Base-by-base conservation (phyloP, 1,140 invertebrate species). In the Bombus sylvicola region DNA sequence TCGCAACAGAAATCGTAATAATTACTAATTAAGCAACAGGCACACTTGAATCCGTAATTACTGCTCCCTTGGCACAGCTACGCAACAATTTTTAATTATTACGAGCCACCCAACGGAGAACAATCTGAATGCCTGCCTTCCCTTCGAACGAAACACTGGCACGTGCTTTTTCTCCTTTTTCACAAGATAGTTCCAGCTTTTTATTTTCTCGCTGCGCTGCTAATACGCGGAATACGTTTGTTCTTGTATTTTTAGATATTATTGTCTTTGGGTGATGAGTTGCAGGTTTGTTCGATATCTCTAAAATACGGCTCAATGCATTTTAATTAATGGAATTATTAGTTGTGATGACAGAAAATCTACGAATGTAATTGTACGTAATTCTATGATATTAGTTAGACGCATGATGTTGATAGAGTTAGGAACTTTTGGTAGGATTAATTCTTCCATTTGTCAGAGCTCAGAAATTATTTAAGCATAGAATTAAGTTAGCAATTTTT, bases 11-110 rank as follows among this genome's bases (percentile, higher is more conserved):
- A 85, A 74, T 85, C 78, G 22, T 74, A 74, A 68, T 85, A 85
- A 85, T 81, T 74, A 74, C 78, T 85, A 85, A 85, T 85, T 85
- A 85, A 74, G 78, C 69, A 85, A 85, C 83, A 81, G 78, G 83
- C 83, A 15, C 59, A 73, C 77, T 85, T 74, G 78, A 81, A 85
- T 57, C 43, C 43, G 69, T 85, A 81, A 81, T 85, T 81, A 74
- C 78, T 57, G 41, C 34, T 53, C 43, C 31, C 39, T 39, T 39
- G 43, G 47, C 77, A 64, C 57, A 64, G 31, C 34, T 22, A 47
- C 41, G 76, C 34, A 62, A 57, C 83, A 74, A 66, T 85, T 81
- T 85, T 85, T 81, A 85, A 85, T 85, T 85, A 85, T 81, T 68
- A 81, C 41, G n/a, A 43, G n/a, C 37, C 22, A 43, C 59, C 10